Evolutionary conservation across 2,888 invertebrate species (phyloP).

Genomic region (Syrista parreyssii): DNA sequence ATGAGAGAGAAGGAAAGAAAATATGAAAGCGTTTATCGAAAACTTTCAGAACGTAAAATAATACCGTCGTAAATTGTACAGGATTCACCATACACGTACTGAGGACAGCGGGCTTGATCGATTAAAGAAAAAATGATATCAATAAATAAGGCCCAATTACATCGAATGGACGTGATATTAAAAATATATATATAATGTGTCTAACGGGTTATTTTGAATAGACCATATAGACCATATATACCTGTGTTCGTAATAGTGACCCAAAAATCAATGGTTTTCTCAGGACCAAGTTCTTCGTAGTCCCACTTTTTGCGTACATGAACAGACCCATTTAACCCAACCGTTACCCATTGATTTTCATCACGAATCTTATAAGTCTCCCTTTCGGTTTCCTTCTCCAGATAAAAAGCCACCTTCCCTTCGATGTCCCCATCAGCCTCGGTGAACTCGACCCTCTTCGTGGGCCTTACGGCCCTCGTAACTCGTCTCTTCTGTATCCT

Average conservation of each 20-base stretch:
- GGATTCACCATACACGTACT: constrained; percentile 42
- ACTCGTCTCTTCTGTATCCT: constrained; percentile 68
- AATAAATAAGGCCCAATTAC: background rate
- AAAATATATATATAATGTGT: background rate
- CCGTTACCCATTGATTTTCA: constrained; percentile 94
- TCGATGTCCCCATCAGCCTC: constrained; percentile 91
- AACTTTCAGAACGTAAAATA: constrained; percentile 13
- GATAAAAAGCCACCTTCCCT: constrained; percentile 87
- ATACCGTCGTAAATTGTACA: constrained; percentile 47
- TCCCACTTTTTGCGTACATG: constrained; percentile 97
- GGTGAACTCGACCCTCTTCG: constrained; percentile 91
- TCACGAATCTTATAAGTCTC: constrained; percentile 94
- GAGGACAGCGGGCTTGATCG: constrained; percentile 44
- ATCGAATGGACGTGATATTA: background rate
- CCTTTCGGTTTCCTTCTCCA: constrained; percentile 91
- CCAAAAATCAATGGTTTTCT: constrained; percentile 97
- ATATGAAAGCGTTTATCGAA: constrained; percentile 22
- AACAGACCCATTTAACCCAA: constrained; percentile 91
- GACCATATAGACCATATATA: constrained; percentile 55
- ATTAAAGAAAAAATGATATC: constrained; percentile 16
- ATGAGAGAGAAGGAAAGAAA: constrained; percentile 16
- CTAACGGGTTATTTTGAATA: background rate
- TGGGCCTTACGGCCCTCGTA: constrained; percentile 92
- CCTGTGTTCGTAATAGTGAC: constrained; percentile 92
- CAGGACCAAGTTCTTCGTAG: constrained; percentile 92